Percentiles rank a stretch among this genome's conserved stretches.
Conservation (phyloP, 2,113 vertebrate genomes). For the Siniperca knerii region DNA sequence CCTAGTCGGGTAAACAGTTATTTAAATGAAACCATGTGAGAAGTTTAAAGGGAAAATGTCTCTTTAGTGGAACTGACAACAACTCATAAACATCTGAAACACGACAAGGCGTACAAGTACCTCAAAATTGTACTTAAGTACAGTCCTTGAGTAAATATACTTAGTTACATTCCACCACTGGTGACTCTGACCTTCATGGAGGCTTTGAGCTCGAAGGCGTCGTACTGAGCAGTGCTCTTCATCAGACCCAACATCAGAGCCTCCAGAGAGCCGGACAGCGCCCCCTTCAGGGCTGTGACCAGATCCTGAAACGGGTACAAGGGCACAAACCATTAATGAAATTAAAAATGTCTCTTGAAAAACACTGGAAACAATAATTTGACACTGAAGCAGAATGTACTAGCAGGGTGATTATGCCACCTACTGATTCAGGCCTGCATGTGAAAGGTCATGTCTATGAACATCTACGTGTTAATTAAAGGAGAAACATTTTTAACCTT, state of each 20-base stretch:
- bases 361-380: too few species aligned
- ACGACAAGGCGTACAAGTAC: too few species aligned
- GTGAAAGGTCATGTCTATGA: not conserved
- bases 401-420: not conserved
- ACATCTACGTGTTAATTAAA: not conserved
- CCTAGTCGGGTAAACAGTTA: too few species aligned
- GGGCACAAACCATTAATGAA: not conserved
- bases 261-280: constrained; percentile 94
- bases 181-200: constrained; percentile 90
- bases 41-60: too few species aligned
- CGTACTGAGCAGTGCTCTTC: constrained; percentile 93
- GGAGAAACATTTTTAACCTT: constrained; percentile 87
- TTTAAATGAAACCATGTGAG: too few species aligned
- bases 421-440: not conserved
- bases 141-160: not conserved
- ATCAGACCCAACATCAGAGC: constrained; percentile 91
- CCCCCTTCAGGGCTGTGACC: constrained; percentile 89
- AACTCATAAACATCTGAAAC: too few species aligned
- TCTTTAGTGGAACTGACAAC: too few species aligned
- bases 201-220: constrained; percentile 90
- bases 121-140: too few species aligned
- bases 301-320: constrained; percentile 75
- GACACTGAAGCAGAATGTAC: not conserved
- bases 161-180: not conserved
- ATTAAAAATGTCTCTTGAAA: too few species aligned